Conservation (phyloP, 2,113 vertebrate genomes). For the Pteruthius melanotis region DNA sequence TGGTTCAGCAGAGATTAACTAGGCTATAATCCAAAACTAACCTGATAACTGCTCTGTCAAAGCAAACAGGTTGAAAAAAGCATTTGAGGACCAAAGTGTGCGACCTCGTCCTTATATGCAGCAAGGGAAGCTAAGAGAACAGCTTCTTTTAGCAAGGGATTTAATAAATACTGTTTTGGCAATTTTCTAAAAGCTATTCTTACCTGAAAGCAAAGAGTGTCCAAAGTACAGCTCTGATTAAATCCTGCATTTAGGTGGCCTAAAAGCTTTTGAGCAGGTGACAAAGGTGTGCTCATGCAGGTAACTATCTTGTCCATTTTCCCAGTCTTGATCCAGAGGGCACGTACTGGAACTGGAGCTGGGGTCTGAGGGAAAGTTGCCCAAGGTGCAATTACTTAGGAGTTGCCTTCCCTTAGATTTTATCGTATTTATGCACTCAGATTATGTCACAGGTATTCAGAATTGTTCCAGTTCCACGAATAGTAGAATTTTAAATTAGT, state of each 20-base stretch:
- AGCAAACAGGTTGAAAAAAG: neutral
- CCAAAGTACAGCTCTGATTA: neutral
- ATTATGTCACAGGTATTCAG: neutral
- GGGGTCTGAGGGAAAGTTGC: neutral
- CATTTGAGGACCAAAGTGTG: neutral
- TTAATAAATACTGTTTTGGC: neutral
- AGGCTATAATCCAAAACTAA: neutral
- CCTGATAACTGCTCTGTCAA: neutral
- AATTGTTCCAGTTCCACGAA: neutral
- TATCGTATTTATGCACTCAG: neutral
- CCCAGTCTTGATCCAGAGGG: neutral
- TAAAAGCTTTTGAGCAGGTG: neutral
- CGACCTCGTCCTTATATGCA: neutral
- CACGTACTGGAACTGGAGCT: rapidly evolving
- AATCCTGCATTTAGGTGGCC: neutral
- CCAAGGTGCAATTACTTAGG: neutral
- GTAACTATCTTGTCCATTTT: neutral
- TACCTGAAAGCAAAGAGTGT: neutral
- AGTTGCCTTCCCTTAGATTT: neutral
- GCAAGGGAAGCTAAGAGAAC: neutral
- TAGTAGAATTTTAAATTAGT: neutral
- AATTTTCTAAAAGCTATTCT: neutral
- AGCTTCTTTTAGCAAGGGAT: neutral
- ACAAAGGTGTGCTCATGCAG: neutral
- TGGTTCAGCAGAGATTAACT: neutral